Conservation (phyloP, 2,888 invertebrate species). For the Rhogogaster chlorosoma region DNA sequence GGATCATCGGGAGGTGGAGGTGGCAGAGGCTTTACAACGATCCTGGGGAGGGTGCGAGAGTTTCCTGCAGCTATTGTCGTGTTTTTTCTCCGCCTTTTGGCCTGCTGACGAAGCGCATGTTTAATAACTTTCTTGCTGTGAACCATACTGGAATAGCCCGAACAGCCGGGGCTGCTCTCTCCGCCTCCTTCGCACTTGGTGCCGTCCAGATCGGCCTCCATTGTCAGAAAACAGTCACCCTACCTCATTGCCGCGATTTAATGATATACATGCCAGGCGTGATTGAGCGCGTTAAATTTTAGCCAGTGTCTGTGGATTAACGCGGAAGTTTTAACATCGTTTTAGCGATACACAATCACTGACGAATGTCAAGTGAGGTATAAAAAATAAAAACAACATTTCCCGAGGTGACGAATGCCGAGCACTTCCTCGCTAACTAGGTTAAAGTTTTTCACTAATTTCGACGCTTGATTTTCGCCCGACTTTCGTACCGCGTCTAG, state of each 20-base stretch:
- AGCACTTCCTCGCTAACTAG: conserved; percentile 17
- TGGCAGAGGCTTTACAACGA: conserved; percentile 90
- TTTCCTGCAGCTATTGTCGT: conserved; percentile 84
- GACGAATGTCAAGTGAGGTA: conserved; percentile 56
- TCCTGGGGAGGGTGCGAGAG: conserved; percentile 86
- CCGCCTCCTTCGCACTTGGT: conserved; percentile 70
- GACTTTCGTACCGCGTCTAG: neutral
- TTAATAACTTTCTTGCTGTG: conserved; percentile 86
- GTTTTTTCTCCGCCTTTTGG: conserved; percentile 90
- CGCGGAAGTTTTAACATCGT: neutral
- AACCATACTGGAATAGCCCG: conserved; percentile 74
- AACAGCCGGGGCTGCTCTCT: conserved; percentile 71
- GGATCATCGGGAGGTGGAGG: conserved; percentile 81
- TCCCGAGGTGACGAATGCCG: conserved; percentile 42
- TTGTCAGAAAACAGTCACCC: conserved; percentile 52
- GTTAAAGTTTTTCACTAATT: conserved; percentile 17
- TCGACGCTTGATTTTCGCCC: neutral
- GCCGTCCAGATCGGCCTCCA: conserved; percentile 73
- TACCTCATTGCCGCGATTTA: conserved; percentile 36
- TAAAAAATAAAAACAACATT: conserved; percentile 62
- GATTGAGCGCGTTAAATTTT: neutral
- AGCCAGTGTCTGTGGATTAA: neutral
- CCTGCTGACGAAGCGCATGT: conserved; percentile 88
- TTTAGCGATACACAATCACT: conserved; percentile 53
- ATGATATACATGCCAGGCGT: neutral